Percentiles rank a stretch among this genome's conserved stretches.
phyloP scores from a whole-genome alignment of 1,140 invertebrate species.

The Vanessa tameamea region DNA sequence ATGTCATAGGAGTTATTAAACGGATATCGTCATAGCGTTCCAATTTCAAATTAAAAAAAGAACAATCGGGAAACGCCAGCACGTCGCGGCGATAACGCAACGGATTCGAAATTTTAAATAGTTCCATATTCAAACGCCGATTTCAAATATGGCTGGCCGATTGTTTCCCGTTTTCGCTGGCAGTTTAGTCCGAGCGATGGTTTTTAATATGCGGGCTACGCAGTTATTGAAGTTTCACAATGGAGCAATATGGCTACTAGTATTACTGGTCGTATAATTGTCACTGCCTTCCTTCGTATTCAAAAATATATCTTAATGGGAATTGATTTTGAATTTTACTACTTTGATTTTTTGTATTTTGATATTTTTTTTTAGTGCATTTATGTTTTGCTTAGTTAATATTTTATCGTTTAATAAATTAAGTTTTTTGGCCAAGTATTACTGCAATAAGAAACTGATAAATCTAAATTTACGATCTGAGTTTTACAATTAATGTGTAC shows the following conservation, averaged over 20 bases:
- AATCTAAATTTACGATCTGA: conserved; percentile 9
- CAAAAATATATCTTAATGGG: conserved; percentile 5
- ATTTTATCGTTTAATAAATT: neutral
- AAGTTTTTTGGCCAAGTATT: too few relatives aligned
- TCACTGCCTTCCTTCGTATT: conserved; percentile 47
- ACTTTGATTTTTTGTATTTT: neutral
- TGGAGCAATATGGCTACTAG: conserved; percentile 65
- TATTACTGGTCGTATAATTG: conserved; percentile 63
- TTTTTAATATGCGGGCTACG: conserved; percentile 77
- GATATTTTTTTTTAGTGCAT: neutral
- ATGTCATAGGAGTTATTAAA: conserved; percentile 37
- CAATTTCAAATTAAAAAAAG: conserved; percentile 64
- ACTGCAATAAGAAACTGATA: too few relatives aligned
- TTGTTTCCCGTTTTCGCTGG: conserved; percentile 78
- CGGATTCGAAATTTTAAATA: conserved; percentile 80
- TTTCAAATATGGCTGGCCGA: conserved; percentile 75
- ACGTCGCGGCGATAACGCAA: conserved; percentile 77
- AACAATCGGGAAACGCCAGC: conserved; percentile 76
- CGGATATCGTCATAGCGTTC: conserved; percentile 53
- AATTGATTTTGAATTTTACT: neutral
- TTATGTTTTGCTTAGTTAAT: neutral
- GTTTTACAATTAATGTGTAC: conserved; percentile 13
- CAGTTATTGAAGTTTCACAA: conserved; percentile 76
- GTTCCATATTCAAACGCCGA: conserved; percentile 77
- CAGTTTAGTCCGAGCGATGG: conserved; percentile 61